Base-by-base conservation (phyloP, 2,797 vertebrate species). In the Pagetopsis macropterus region DNA sequence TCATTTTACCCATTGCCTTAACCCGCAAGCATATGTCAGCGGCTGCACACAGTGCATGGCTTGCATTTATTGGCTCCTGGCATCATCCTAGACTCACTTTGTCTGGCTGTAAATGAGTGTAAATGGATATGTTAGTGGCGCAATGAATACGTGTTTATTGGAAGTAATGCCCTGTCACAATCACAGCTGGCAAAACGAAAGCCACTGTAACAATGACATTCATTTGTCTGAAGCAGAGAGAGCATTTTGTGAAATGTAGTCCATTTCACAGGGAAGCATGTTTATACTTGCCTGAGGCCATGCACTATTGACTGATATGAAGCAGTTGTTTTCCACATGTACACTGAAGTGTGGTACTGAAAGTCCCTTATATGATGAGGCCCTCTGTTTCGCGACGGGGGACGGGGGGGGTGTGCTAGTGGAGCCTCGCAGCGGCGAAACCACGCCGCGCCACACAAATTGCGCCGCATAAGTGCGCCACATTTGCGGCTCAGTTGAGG, bases 1-100 rank as follows among this genome's bases (percentile, higher is more conserved):
- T 91, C 92, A 93, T 94, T 89, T 92, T 73, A 87, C 72, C 85
- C 83, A 82, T 78, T 91, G 78, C 78, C 82, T 83, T 86, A 79
- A 83, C 79, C 81, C 78, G 87, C 76, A 61, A 87, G 84, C 84
- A 73, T 84, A 82, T 89, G 79, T 86, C 78, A 82, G 65, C n/a
- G 73, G 87, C 82, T 75, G 79, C 87, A 79, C 63, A 76, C 79
- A 84, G 86, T 83, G 82, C 81, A 55, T 81, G 46, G 54, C 72
- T 85, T 84, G 52, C 81, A 79, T 89, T 92, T 88, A 83, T 86
- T 81, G 83, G 65, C 75, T 84, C 58, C 70, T 70, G 70, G 84
- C 84, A 76, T 84, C 85, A 72, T 78, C 76, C 79, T 86, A 76
- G 88, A 87, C 89, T 83, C 84, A 43, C 79, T 82, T 80, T 84